Percentiles rank a stretch among this genome's conserved stretches.
phyloP scores from a whole-genome alignment of 2,888 invertebrate species.

The Lasius fuliginosus region DNA sequence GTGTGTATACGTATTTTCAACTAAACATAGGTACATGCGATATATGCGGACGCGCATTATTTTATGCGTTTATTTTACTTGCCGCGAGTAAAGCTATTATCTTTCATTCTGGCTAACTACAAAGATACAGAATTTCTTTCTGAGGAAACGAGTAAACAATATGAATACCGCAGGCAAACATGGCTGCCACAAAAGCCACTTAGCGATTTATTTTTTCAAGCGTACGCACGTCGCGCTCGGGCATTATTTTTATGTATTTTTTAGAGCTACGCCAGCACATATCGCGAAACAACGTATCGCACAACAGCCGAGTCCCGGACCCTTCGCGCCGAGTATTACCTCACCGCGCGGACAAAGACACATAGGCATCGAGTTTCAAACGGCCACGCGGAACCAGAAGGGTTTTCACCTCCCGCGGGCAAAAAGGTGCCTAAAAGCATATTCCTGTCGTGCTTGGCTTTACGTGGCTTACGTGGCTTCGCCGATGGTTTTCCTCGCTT shows the following conservation, averaged over 20 bases:
- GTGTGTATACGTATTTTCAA: neutral
- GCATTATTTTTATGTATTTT: neutral
- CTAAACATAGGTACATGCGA: neutral
- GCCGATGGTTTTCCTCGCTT: slow-evolving; percentile 66
- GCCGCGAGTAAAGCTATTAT: slow-evolving; percentile 15
- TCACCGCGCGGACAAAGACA: slow-evolving; percentile 33
- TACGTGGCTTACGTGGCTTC: slow-evolving; percentile 74
- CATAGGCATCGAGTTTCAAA: slow-evolving; percentile 66
- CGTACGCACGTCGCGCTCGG: neutral
- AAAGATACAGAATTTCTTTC: slow-evolving; percentile 12
- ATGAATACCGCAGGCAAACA: neutral
- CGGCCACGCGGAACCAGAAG: slow-evolving; percentile 55
- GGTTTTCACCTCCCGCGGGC: slow-evolving; percentile 66
- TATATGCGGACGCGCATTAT: neutral
- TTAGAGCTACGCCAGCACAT: neutral
- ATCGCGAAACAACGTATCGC: slow-evolving; percentile 9
- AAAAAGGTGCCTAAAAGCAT: slow-evolving; percentile 80
- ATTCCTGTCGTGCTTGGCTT: slow-evolving; percentile 82
- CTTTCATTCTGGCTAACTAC: slow-evolving; percentile 11
- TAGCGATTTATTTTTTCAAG: slow-evolving; percentile 45
- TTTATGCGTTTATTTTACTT: slow-evolving; percentile 11
- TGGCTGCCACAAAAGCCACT: slow-evolving; percentile 22
- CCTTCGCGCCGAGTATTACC: slow-evolving; percentile 29
- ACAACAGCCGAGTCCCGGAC: neutral
- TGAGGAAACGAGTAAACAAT: slow-evolving; percentile 9